Evolutionary conservation across 1,140 invertebrate species (phyloP), one percentile per base, ranked within the genome.

Genomic region (Sycophila sp.): DNA sequence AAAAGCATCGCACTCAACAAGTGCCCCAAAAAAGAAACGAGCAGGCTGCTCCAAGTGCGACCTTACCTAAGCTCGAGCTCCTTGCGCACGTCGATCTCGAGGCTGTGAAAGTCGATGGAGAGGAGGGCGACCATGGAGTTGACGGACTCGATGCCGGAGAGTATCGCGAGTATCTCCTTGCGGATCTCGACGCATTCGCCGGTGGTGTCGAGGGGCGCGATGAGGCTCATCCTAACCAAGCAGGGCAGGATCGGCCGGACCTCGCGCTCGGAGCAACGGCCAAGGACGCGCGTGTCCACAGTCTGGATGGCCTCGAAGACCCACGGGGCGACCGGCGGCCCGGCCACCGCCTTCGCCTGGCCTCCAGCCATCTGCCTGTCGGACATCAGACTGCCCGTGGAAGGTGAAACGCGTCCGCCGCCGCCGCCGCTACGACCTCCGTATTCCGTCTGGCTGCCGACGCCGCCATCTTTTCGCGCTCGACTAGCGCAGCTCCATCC

Each of bases 101-200:
- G 86, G 17, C 92, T 90, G 81, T 97, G 94, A 85, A 98, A 98
- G 87, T 98, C 96, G 47, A 98, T 96, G 1, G 96, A 97, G 11
- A 98, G 86, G 3, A 98, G 86, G 10, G 94, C 94, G 6, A 98
- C 96, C 59, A 98, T 94, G 49, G 95, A 94, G 85, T 99, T 99
- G 0, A 98, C 96, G 30, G 95, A 89, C 84, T 98, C 96, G 72
- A 97, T 94, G 3, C 94, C 94, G 1, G 95, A 95, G 0, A 99
- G 86, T 32, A 97, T 90, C 13, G 94, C 94, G 0, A 98, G 83
- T 51, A 98, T 94, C 75, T 94, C 92, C 81, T 96, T 96, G 73
- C 95, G 91, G 10, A 91, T 92, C 75, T 93, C 91, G 5, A 92
- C 90, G 83, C 96, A 98, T 42, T 92, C 90, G 75, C 90, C 90